Conservation (phyloP, 2,888 invertebrate species). For the Ormyrus pomaceus region DNA sequence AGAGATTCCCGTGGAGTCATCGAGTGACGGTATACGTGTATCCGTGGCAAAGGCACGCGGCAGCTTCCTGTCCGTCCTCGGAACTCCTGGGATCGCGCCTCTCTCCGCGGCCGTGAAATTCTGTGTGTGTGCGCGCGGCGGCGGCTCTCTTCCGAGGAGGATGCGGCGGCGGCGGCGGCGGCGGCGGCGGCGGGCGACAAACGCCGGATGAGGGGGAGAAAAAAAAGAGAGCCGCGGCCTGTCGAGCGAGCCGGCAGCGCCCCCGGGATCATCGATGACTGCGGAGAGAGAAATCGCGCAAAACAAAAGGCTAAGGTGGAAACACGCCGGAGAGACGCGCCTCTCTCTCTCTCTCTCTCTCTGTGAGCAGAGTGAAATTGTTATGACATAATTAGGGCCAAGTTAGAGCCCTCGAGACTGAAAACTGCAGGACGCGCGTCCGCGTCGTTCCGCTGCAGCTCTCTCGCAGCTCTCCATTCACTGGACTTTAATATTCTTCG, state of each 20-base stretch:
- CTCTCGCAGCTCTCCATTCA: slow-evolving; percentile 58
- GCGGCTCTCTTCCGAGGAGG: slow-evolving; percentile 10
- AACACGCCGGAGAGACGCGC: neutral
- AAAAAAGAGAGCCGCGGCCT: slow-evolving; percentile 1
- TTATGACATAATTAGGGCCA: slow-evolving; percentile 73
- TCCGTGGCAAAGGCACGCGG: slow-evolving; percentile 64
- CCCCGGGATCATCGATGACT: slow-evolving; percentile 22
- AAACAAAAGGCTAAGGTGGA: slow-evolving; percentile 40
- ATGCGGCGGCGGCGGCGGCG: neutral
- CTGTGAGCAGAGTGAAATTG: slow-evolving; percentile 66
- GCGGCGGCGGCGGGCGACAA: slow-evolving; percentile 13
- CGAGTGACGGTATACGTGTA: slow-evolving; percentile 62
- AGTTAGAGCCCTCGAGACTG: slow-evolving; percentile 52
- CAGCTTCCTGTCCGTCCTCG: slow-evolving; percentile 60
- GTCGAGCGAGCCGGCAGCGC: neutral
- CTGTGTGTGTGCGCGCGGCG: slow-evolving; percentile 2
- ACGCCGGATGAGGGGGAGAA: slow-evolving; percentile 14
- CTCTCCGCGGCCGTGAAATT: slow-evolving; percentile 16
- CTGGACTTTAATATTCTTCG: slow-evolving; percentile 61
- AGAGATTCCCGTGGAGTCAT: slow-evolving; percentile 59
- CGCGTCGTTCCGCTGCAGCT: slow-evolving; percentile 28
- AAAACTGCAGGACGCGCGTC: slow-evolving; percentile 43
- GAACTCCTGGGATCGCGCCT: slow-evolving; percentile 26
- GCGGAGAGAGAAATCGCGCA: slow-evolving; percentile 19
- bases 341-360: neutral